Percentiles rank a stretch among this genome's conserved stretches.
phyloP scores from a whole-genome alignment of 2,113 vertebrate genomes.

The Oryctolagus cuniculus region mOryCun1.1 NC_091433.1:26563501-26564000 shows the following conservation, averaged over 20 bases:
- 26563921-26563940: neutral
- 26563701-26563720: neutral
- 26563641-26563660: slow-evolving; percentile 54
- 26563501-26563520: slow-evolving; percentile 48
- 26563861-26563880: neutral
- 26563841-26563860: neutral
- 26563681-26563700: neutral
- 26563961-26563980: neutral
- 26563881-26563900: neutral
- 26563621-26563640: slow-evolving; percentile 34
- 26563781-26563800: neutral
- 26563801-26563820: neutral
- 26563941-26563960: neutral
- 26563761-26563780: neutral
- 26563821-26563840: neutral
- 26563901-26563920: neutral
- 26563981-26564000: neutral
- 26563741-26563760: neutral
- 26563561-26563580: slow-evolving; percentile 67
- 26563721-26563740: neutral
- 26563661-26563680: slow-evolving; percentile 39
- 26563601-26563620: slow-evolving; percentile 55
- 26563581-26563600: slow-evolving; percentile 65
- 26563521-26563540: slow-evolving; percentile 49
- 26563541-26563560: slow-evolving; percentile 50